These are phyloP conservation scores for Goniozus legneri DNA, from an alignment of 1,140 invertebrate genomes.

Conservation along the genomic window DNA sequence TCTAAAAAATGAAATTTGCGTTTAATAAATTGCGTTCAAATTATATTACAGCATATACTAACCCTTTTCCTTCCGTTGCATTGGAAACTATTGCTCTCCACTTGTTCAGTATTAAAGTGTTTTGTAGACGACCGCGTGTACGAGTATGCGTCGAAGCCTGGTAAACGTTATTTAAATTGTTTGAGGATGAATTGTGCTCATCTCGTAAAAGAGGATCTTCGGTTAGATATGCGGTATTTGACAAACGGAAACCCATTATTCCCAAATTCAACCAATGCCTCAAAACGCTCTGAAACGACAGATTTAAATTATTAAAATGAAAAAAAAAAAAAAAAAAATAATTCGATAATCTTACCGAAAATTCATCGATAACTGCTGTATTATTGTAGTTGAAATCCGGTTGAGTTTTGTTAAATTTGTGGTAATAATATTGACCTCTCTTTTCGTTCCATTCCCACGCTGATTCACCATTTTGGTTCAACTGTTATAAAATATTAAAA, in stretches of 20 bases:
- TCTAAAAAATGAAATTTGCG: slow-evolving; percentile 26
- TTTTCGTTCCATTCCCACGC: slow-evolving; percentile 62
- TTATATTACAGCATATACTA: slow-evolving; percentile 5
- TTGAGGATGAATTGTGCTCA: too few species aligned
- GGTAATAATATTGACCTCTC: slow-evolving; percentile 61
- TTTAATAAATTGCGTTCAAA: slow-evolving; percentile 2
- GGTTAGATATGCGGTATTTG: slow-evolving; percentile 62
- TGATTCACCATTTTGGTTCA: slow-evolving; percentile 51
- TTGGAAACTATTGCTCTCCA: slow-evolving; percentile 59
- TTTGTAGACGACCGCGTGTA: slow-evolving; percentile 58
- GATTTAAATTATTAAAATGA: too few species aligned
- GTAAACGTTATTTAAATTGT: slow-evolving; percentile 54
- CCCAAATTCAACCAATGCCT: slow-evolving; percentile 67
- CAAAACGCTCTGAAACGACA: too few species aligned
- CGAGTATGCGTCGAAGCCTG: slow-evolving; percentile 59
- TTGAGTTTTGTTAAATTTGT: slow-evolving; percentile 56
- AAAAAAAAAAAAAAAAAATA: too few species aligned
- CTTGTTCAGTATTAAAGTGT: slow-evolving; percentile 58
- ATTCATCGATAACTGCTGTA: slow-evolving; percentile 56
- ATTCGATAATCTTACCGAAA: too few species aligned
- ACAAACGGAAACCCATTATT: slow-evolving; percentile 71
- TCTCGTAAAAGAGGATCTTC: slow-evolving; percentile 56
- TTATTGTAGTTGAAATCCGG: slow-evolving; percentile 70
- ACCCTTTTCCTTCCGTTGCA: slow-evolving; percentile 51
- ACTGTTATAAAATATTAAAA: too few species aligned